phyloP scores from a whole-genome alignment of 2,888 invertebrate genomes.

The Cyclophora albipunctata region DNA sequence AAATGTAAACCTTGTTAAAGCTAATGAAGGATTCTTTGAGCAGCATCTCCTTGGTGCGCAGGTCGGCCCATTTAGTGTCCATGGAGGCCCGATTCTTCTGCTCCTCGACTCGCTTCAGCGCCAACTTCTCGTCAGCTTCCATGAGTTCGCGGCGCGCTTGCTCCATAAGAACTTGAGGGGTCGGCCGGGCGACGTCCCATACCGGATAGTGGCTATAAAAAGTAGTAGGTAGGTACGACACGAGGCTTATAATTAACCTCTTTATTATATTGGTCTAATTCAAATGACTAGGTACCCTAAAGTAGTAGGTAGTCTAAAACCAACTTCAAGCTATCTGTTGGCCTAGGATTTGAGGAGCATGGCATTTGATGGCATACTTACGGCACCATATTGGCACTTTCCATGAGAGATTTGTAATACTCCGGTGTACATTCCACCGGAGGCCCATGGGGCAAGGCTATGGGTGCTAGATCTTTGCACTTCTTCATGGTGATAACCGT shows the following conservation, averaged over 20 bases:
- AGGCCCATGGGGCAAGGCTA: slow-evolving; percentile 65
- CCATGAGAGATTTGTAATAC: slow-evolving; percentile 71
- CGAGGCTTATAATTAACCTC: neutral
- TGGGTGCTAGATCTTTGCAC: slow-evolving; percentile 59
- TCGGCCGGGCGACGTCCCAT: slow-evolving; percentile 76
- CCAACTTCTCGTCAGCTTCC: slow-evolving; percentile 65
- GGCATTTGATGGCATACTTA: slow-evolving; percentile 31
- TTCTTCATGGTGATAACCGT: slow-evolving; percentile 41
- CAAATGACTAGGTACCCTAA: neutral
- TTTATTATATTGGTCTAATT: neutral
- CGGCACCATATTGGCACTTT: slow-evolving; percentile 65
- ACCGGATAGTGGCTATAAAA: slow-evolving; percentile 73
- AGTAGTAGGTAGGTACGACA: neutral
- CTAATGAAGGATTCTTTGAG: slow-evolving; percentile 76
- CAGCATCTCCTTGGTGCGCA: slow-evolving; percentile 66
- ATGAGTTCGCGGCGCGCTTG: slow-evolving; percentile 69
- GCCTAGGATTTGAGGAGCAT: neutral
- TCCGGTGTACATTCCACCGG: slow-evolving; percentile 69
- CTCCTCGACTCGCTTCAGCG: slow-evolving; percentile 58
- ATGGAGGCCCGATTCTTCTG: slow-evolving; percentile 49
- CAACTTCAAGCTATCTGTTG: neutral
- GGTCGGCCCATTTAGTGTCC: slow-evolving; percentile 73
- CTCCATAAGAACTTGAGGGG: slow-evolving; percentile 73
- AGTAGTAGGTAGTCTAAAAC: neutral
- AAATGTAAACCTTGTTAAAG: slow-evolving; percentile 68